Conservation (phyloP, 2,888 invertebrate species). For the Drosophila anomalata region DNA sequence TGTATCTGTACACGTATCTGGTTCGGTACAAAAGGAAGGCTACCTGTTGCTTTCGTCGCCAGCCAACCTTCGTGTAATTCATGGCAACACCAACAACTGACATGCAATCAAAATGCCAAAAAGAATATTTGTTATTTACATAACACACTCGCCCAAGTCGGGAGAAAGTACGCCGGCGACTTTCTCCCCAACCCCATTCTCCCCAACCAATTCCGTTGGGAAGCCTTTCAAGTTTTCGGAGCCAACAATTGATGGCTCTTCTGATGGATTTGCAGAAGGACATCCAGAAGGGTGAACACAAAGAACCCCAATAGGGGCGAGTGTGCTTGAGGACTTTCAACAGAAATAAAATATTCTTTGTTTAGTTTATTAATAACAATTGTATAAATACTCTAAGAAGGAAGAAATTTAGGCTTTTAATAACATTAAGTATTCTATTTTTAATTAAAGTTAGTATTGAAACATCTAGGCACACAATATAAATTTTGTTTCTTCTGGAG, state of each 20-base stretch:
- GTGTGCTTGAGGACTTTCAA: too few species aligned
- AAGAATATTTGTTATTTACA: slow-evolving; percentile 45
- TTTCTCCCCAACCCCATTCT: not conserved
- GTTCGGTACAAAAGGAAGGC: not conserved
- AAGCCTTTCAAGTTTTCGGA: slow-evolving; percentile 18
- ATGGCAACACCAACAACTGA: slow-evolving; percentile 26
- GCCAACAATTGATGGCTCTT: slow-evolving; percentile 37
- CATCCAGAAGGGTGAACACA: not conserved
- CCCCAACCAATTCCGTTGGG: slow-evolving; percentile 6
- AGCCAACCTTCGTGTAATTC: slow-evolving; percentile 36
- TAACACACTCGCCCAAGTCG: slow-evolving; percentile 19
- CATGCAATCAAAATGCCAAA: slow-evolving; percentile 53
- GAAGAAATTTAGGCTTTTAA: too few species aligned
- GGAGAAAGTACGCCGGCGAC: not conserved
- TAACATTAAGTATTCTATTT: too few species aligned
- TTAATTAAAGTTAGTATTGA: too few species aligned
- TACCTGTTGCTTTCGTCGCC: slow-evolving; percentile 57
- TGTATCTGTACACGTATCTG: slow-evolving; percentile 5
- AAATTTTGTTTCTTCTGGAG: too few species aligned
- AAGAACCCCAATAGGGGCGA: not conserved
- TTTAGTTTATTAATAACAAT: too few species aligned
- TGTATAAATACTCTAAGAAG: too few species aligned
- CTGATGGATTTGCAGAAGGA: slow-evolving; percentile 31
- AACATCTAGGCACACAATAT: too few species aligned
- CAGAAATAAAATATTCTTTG: too few species aligned